Evolutionary conservation across 1,140 invertebrate species (phyloP), one percentile per base, ranked within the genome.

Genomic region (Lordiphosa mommai): DNA sequence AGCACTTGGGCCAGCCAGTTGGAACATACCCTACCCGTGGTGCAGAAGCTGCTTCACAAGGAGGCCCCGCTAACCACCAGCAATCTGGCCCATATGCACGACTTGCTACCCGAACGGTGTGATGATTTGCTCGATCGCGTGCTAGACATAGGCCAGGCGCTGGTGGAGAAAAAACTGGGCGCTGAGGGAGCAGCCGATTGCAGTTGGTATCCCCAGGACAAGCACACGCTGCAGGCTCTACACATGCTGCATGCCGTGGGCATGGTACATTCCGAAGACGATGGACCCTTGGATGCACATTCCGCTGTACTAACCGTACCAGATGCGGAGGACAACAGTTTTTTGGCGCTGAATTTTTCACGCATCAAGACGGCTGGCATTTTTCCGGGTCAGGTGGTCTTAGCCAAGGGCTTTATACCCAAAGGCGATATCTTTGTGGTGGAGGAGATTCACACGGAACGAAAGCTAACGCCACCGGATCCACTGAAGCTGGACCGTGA

Each of bases 341-440:
- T 84, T 6, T 89, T 93, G 1, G 72, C 87, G 6, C 64, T 95
- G 6, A 93, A 94, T 80, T 89, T 95, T 3, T 91, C 88, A 17
- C 91, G 92, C 48, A 67, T 95, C 5, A 90, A 92, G 27, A 91
- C 93, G 34, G 96, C 93, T 72, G 93, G 94, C 0, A 84, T 97
- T 7, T 97, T 96, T 86, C 94, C 96, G 2, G 96, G 96, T 0
- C 96, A 97, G 91, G 92, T 96, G 13, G 92, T 96, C 6, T 93
- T 93, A 1, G 91, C 95, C 27, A 91, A 93, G 36, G 95, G 95
- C 0, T 89, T 91, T 1, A 95, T 95, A 88, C 92, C 91, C 1
- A 91, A 92, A 2, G 94, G 94, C 0, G 92, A 93, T 61, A 91
- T 89, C 14, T 90, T 97, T 33, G 79, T 93, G n/a, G 93, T 92